Conservation (phyloP, 1,140 invertebrate genomes). For the Sitobion miscanthi region DNA sequence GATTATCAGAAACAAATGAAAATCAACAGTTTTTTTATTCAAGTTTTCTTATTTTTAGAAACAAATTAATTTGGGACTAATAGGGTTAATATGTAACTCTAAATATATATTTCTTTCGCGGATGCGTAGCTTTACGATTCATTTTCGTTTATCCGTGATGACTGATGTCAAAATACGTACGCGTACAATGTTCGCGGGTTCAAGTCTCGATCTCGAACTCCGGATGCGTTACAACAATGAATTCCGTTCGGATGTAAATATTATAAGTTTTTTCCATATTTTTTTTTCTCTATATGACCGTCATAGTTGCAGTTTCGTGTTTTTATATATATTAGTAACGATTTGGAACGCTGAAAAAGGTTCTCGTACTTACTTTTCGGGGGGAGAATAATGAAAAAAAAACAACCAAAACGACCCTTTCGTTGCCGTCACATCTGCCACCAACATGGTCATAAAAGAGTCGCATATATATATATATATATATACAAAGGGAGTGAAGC, state of each 20-base stretch:
- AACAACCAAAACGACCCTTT: background rate
- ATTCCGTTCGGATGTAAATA: background rate
- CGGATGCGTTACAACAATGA: background rate
- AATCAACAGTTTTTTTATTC: too few species aligned
- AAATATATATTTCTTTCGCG: too few species aligned
- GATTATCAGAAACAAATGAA: too few species aligned
- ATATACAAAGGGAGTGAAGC: background rate
- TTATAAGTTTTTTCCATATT: background rate
- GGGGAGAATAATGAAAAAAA: background rate
- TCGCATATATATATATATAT: too few species aligned
- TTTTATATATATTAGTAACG: slow-evolving; percentile 30
- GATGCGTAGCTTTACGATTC: background rate
- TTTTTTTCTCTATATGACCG: background rate
- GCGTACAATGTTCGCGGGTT: background rate
- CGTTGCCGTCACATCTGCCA: slow-evolving; percentile 37
- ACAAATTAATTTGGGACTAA: too few species aligned
- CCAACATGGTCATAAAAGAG: slow-evolving; percentile 32
- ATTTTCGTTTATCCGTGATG: background rate
- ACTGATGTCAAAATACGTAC: background rate
- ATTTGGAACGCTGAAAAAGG: slow-evolving; percentile 9
- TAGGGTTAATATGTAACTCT: too few species aligned
- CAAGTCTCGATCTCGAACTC: background rate
- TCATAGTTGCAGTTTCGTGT: background rate
- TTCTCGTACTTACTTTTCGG: background rate
- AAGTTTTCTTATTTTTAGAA: too few species aligned